Base-by-base conservation (phyloP, 2,113 vertebrate genomes). In the Eclectus roratus region DNA sequence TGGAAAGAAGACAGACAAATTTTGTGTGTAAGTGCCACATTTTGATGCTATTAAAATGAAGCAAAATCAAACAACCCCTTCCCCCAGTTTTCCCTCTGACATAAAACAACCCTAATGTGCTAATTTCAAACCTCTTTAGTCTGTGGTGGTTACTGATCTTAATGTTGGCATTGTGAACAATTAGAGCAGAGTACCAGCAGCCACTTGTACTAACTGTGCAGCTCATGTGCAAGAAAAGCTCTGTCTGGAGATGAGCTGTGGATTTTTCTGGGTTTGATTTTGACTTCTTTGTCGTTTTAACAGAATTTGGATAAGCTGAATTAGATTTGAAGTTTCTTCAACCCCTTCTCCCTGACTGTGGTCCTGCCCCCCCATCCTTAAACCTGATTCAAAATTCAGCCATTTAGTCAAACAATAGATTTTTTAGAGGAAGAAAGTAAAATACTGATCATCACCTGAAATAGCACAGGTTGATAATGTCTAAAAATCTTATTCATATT, bases 41-140 rank as follows among this genome's bases (percentile, higher is more conserved):
- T 94, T 86, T 84, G 27, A 55, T 84, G 46, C 8, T 35, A 66
- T 80, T 91, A 60, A 64, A 85, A 88, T 58, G 41, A 60, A 78
- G 77, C 56, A 63, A 78, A 94, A 82, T 66, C 7, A 43, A 91
- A 53, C 15, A 37, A 7, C 7, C 31, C 10, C 25, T 84, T 80
- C 23, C 23, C 46, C 35, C n/a, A 37, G 0, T 33, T 80, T 83
- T 88, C 13, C 17, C 12, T 68, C 43, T 91, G 86, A 47, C 17
- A 58, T 89, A 82, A 82, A 78, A 71, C 16, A 71, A 87, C 88
- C 61, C 14, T 77, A n/a, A 69, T 29, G 27, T 80, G 53, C 61
- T 76, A 49, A 82, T 17, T 17, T 79, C 37, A 92, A 95, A 94
- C 21, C 58, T 85, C 37, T 49, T 89, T 77, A 76, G 52, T 52